phyloP scores from a whole-genome alignment of 2,888 invertebrate species.

The Andrena camellia region DNA sequence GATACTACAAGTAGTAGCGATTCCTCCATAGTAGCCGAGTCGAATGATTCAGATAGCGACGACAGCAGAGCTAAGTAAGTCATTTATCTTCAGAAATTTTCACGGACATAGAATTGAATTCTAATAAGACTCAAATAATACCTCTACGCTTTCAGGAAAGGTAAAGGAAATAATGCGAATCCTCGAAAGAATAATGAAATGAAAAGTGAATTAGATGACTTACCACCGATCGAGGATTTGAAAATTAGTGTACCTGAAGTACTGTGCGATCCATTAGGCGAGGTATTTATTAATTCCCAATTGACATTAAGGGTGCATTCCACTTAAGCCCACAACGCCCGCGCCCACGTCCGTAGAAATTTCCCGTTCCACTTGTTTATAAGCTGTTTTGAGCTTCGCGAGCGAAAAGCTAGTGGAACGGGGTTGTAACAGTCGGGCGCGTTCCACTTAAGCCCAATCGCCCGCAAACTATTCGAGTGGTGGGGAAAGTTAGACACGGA shows the following conservation, averaged over 20 bases:
- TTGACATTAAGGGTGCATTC: not conserved
- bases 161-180: slow-evolving; percentile 11
- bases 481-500: no score
- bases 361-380: no score
- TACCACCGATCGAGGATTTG: slow-evolving; percentile 93
- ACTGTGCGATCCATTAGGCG: slow-evolving; percentile 91
- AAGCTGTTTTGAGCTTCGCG: no score
- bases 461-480: no score
- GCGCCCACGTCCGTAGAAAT: no score
- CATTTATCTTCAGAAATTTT: not conserved
- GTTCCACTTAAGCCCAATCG: no score
- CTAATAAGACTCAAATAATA: not conserved
- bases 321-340: no score
- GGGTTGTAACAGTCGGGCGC: no score
- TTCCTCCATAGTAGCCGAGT: slow-evolving; percentile 35
- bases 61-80: slow-evolving; percentile 50
- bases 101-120: not conserved
- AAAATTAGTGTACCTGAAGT: slow-evolving; percentile 92
- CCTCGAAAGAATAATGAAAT: slow-evolving; percentile 32
- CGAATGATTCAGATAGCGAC: slow-evolving; percentile 52
- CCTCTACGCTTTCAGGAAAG: slow-evolving; percentile 47
- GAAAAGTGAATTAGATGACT: slow-evolving; percentile 89
- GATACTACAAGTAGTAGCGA: slow-evolving; percentile 62
- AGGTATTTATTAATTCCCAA: slow-evolving; percentile 83
- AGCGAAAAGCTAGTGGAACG: no score